Percentiles rank a stretch among this genome's conserved stretches.
Conservation (phyloP, 2,797 vertebrate genomes). For the Fundulus diaphanus region DNA sequence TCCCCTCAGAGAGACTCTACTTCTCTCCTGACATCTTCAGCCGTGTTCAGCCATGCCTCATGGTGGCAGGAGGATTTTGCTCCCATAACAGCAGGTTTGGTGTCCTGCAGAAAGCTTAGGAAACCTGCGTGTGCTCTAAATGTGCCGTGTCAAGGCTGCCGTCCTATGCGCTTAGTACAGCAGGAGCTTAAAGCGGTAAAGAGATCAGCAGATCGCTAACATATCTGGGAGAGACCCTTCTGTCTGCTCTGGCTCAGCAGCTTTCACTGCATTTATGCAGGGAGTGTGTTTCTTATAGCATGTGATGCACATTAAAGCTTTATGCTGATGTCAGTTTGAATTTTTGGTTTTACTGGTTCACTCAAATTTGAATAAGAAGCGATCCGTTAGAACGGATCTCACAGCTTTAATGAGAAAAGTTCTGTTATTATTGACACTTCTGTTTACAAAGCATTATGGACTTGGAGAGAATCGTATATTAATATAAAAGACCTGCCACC, state of each 20-base stretch:
- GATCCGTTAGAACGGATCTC: neutral
- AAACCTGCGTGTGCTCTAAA: constrained; percentile 35
- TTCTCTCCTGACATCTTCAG: neutral
- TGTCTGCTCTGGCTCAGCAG: constrained; percentile 56
- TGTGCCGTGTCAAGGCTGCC: constrained; percentile 59
- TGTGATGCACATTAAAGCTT: constrained; percentile 9
- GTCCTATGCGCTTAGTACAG: constrained; percentile 71
- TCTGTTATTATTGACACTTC: neutral
- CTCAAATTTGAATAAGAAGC: neutral
- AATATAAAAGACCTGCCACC: neutral
- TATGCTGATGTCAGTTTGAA: constrained; percentile 1
- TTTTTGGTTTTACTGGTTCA: constrained; percentile 8
- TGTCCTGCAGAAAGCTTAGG: constrained; percentile 28
- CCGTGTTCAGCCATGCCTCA: constrained; percentile 10
- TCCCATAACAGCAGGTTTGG: constrained; percentile 26
- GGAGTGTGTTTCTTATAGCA: constrained; percentile 9
- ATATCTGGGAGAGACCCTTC: constrained; percentile 67
- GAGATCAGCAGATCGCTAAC: constrained; percentile 75
- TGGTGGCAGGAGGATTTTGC: constrained; percentile 28
- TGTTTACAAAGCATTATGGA: neutral
- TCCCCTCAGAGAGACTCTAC: neutral
- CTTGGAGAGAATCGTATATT: neutral
- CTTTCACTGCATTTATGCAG: constrained; percentile 37
- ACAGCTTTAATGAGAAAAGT: neutral
- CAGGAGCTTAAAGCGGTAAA: constrained; percentile 79